Evolutionary conservation across 2,113 vertebrate species (phyloP), one percentile per base, ranked within the genome.

Genomic region (Nerophis ophidion): DNA sequence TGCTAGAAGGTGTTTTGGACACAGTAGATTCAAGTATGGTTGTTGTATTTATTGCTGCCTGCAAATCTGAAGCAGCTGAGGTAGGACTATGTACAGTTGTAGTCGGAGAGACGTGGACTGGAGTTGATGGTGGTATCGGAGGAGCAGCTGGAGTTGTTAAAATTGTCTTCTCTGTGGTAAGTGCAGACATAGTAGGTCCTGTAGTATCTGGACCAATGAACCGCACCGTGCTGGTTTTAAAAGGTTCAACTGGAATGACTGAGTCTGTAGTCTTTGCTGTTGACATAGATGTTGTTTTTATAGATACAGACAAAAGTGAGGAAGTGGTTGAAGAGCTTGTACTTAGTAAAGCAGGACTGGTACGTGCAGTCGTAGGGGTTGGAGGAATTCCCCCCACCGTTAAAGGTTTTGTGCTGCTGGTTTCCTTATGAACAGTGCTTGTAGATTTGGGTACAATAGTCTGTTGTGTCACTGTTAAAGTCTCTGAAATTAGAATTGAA

Each of bases 11-110:
- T 35, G 8, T 48, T 54, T 53, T 72, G 65, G 81, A 80, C 57
- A 56, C 8, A 47, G 60, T 53, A 14, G 72, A 50, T 55, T 71
- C 53, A 34, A 71, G 46, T 56, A 42, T 14, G 47, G 83, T 74
- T 53, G 68, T 81, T 84, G 81, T 80, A 61, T 71, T 61, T 5
- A 76, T 80, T 8, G 82, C 60, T 48, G 68, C 11, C 50, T 68
- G 7, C 75, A 72, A 70, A 65, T 84, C 80, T 68, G 73, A 63
- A 44, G 65, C 52, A 60, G 76, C 45, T 63, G 74, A 81, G n/a
- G 80, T 66, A 63, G 72, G 46, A 59, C 79, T 63, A 15, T 76
- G 44, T 49, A 68, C 55, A 15, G 81, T 70, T 72, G 79, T 72
- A 48, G 76, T 72, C 36, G 55, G 26, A 26, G 35, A 42, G 38